These are phyloP conservation scores for Bradypodion pumilum DNA, from an alignment of 2,797 vertebrate genomes.

Conservation along the genomic window DNA sequence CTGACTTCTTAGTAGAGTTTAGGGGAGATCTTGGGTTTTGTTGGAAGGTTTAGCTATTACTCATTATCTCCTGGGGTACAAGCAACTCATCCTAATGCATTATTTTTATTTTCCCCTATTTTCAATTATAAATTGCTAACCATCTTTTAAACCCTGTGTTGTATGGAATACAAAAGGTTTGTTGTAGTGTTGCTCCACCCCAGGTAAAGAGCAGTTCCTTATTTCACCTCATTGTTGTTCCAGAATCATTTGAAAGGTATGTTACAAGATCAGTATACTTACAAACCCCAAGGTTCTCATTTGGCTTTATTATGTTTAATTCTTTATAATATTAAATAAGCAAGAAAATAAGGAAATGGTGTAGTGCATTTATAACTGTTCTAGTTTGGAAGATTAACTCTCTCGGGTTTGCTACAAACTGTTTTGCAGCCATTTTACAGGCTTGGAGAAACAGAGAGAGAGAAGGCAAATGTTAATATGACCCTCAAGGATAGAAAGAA, in stretches of 20 bases:
- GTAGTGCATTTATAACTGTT: conserved; percentile 43
- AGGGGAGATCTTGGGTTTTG: no score
- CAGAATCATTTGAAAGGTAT: conserved; percentile 12
- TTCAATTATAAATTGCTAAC: no score
- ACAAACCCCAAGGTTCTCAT: conserved; percentile 26
- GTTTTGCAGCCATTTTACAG: conserved; percentile 52
- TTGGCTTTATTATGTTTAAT: conserved; percentile 48
- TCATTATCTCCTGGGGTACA: no score
- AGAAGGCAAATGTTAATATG: conserved; percentile 55
- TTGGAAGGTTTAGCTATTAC: no score
- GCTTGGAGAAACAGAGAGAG: conserved; percentile 51
- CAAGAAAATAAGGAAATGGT: conserved; percentile 53
- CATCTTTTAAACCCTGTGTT: no score
- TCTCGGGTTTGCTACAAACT: conserved; percentile 48
- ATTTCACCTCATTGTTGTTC: neutral
- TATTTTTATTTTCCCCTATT: no score
- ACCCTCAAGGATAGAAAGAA: conserved; percentile 66
- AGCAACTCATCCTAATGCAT: no score
- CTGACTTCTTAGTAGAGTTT: no score
- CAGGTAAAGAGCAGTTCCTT: no score
- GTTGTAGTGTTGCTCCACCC: no score
- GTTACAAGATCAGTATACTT: conserved; percentile 46
- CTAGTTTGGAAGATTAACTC: conserved; percentile 33
- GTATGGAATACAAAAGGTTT: no score
- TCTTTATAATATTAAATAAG: conserved; percentile 56